Evolutionary conservation across 2,113 vertebrate species (phyloP).

Genomic region (Psittacus erithacus): DNA sequence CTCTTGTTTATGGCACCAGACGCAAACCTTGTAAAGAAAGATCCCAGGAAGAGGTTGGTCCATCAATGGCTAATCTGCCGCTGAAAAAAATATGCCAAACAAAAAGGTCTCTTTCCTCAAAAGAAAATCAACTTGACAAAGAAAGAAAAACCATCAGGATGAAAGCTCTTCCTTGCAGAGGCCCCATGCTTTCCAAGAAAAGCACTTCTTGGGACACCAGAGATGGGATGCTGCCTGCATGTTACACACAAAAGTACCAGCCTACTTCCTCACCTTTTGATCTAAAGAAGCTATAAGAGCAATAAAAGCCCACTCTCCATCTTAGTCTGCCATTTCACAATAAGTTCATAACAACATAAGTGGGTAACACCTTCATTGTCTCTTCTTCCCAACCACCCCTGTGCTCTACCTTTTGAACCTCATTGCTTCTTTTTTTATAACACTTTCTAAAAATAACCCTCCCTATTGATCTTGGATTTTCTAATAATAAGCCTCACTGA

Average conservation of each 20-base stretch:
- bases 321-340: neutral
- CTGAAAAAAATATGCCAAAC: neutral
- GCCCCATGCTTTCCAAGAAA: neutral
- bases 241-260: neutral
- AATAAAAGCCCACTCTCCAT: neutral
- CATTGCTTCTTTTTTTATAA: neutral
- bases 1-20: rapidly evolving
- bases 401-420: neutral
- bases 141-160: neutral
- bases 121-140: neutral
- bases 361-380: neutral
- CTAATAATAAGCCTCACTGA: neutral
- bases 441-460: neutral
- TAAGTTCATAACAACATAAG: neutral
- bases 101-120: neutral
- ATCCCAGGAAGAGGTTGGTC: neutral
- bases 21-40: neutral
- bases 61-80: neutral
- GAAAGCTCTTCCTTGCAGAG: neutral
- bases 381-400: neutral
- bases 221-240: neutral
- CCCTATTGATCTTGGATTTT: neutral
- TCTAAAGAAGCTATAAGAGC: neutral
- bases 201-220: neutral
- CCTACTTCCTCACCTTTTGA: neutral